Base-by-base conservation (phyloP, 2,113 vertebrate species). In the Datnioides undecimradiatus region DNA sequence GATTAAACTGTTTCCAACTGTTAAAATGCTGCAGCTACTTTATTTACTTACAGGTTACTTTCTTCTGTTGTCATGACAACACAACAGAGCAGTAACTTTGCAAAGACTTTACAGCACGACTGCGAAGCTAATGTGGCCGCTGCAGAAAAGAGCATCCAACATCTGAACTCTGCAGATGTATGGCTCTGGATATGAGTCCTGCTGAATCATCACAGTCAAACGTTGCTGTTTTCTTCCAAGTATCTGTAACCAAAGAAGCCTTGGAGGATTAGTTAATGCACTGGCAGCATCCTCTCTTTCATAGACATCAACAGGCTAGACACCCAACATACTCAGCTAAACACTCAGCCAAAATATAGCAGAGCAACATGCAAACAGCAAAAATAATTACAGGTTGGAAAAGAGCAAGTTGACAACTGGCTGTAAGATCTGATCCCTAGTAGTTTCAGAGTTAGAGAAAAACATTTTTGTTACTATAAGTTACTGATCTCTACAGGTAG, bases 251-350 rank as follows among this genome's bases (percentile, higher is more conserved):
- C 67, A 52, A 76, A 87, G 83, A 84, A 64, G 68, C 89, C 87
- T 90, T 33, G 52, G 85, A 82, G 85, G 78, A 78, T 86, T 76
- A 41, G 73, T 55, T 84, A 84, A 89, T 87, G 89, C 75, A 87
- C 78, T 82, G 63, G 72, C 78, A 78, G 85, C 80, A 83, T 62
- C 63, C 59, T 57, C 70, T 33, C 67, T 46, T 78, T 87, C 57
- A 38, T 48, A 4, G 54, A 73, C 23, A 41, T 64, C 66, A 74
- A 27, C 64, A 59, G 57, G 25, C 33, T 71, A 57, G 55, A 62
- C 7, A 27, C 25, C 40, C 19, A 29, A 73, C 23, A 76, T 29
- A 73, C 73, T 88, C 58, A 69, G 60, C 55, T 73, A 82, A 76
- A 76, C 76, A 66, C 65, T 74, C 51, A 51, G 68, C 51, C 72